These are phyloP conservation scores for Zapus hudsonius DNA, from an alignment of 2,113 vertebrate genomes.

Conservation along the genomic window DNA sequence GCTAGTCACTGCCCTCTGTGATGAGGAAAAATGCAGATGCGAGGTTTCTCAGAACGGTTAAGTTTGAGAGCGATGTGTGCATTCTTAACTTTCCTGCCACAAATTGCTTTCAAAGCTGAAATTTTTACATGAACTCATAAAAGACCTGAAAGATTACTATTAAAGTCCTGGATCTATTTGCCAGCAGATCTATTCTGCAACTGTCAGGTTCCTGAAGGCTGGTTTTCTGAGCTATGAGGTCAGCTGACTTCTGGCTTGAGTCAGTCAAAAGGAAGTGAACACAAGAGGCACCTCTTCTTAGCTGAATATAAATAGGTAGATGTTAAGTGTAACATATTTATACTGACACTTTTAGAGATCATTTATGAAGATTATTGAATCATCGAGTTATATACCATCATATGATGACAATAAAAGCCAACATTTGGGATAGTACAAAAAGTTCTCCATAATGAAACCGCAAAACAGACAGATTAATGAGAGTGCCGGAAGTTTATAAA, in stretches of 20 bases:
- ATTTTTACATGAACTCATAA: conserved; percentile 45
- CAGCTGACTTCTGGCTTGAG: background rate
- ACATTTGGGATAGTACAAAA: background rate
- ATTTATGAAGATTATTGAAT: conserved; percentile 10
- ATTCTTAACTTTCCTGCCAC: background rate
- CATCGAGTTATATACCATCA: background rate
- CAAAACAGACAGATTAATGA: conserved; percentile 17
- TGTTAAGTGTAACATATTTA: conserved; percentile 11
- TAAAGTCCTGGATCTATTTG: background rate
- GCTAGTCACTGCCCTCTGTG: conserved; percentile 68
- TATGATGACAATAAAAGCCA: conserved; percentile 4
- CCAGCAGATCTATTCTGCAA: background rate
- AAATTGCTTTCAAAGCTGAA: conserved; percentile 45
- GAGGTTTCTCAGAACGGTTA: conserved; percentile 67
- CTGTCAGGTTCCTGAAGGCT: background rate
- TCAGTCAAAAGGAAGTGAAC: background rate
- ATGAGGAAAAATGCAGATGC: conserved; percentile 67
- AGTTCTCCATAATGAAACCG: background rate
- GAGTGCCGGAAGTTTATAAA: background rate
- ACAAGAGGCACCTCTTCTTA: background rate
- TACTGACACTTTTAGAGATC: background rate
- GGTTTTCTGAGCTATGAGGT: background rate
- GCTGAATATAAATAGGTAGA: conserved; percentile 31
- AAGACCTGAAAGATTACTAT: background rate
- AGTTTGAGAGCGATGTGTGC: conserved; percentile 50